Evolutionary conservation across 2,888 invertebrate genomes (phyloP).

Genomic region (Epistrophella euchroma): DNA sequence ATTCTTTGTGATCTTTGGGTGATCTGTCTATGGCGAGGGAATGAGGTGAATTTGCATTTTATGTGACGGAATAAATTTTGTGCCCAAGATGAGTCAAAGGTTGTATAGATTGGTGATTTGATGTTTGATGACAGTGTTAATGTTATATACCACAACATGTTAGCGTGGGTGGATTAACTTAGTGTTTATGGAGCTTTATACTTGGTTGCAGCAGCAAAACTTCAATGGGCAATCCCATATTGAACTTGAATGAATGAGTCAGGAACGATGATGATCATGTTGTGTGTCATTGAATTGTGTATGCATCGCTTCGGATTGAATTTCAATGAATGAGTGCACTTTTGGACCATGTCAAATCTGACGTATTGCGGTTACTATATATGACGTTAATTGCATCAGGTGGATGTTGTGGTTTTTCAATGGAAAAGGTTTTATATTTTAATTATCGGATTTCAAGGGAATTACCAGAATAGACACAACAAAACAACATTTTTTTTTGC

Average conservation of each 20-base stretch:
- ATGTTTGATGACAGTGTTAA: conserved; percentile 44
- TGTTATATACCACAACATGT: not conserved
- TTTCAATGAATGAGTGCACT: conserved; percentile 55
- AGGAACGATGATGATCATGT: conserved; percentile 18
- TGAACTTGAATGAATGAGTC: conserved; percentile 52
- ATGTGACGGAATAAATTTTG: conserved; percentile 57
- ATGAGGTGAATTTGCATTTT: conserved; percentile 65
- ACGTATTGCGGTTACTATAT: conserved; percentile 38
- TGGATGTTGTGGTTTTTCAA: conserved; percentile 61
- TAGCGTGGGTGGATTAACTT: conserved; percentile 40
- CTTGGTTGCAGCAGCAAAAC: conserved; percentile 1
- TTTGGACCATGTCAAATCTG: conserved; percentile 52
- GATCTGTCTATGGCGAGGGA: conserved; percentile 42
- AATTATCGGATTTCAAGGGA: conserved; percentile 54
- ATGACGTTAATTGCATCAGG: conserved; percentile 42
- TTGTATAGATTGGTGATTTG: conserved; percentile 19
- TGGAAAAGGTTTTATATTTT: conserved; percentile 26
- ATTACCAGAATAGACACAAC: not conserved
- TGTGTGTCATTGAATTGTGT: conserved; percentile 45
- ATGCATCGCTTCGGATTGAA: conserved; percentile 42
- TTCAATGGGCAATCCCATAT: conserved; percentile 30
- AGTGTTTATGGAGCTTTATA: conserved; percentile 1
- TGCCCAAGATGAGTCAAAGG: conserved; percentile 21
- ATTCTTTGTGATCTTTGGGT: conserved; percentile 63
- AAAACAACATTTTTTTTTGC: not conserved